These are phyloP conservation scores for Polypedilum vanderplanki DNA, from an alignment of 1,140 invertebrate species.

Conservation along the genomic window DNA sequence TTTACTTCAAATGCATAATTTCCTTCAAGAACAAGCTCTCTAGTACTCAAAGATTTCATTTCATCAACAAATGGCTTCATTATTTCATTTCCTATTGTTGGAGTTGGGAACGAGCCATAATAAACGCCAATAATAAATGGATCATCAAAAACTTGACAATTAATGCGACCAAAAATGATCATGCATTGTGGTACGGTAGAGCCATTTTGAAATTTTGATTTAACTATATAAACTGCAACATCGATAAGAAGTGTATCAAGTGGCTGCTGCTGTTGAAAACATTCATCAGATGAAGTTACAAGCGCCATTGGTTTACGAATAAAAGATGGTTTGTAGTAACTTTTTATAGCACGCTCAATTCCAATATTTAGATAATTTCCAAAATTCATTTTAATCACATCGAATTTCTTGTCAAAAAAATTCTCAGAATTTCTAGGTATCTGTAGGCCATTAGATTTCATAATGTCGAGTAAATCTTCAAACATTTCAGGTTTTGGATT, in stretches of 20 bases:
- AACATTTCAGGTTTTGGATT: conserved; percentile 27
- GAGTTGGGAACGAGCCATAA: conserved; percentile 21
- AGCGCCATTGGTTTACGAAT: conserved; percentile 22
- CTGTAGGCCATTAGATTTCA: conserved; percentile 13
- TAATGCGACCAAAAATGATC: conserved; percentile 27
- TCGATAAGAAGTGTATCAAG: not conserved
- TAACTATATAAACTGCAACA: conserved; percentile 20
- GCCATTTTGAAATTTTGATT: not conserved
- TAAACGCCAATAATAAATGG: conserved; percentile 29
- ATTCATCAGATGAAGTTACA: not conserved
- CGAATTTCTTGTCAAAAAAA: conserved; percentile 25
- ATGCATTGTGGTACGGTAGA: conserved; percentile 26
- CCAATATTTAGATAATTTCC: not conserved
- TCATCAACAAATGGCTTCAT: conserved; percentile 29
- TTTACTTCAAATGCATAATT: not conserved
- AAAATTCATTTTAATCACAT: conserved; percentile 13
- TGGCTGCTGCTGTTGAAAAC: not conserved
- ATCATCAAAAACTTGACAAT: not conserved
- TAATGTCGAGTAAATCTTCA: not conserved
- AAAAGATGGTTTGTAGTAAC: not conserved
- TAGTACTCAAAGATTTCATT: conserved; percentile 8
- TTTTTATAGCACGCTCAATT: not conserved
- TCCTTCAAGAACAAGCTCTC: not conserved
- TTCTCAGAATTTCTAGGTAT: not conserved
- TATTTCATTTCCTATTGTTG: conserved; percentile 30